Conservation (phyloP, 2,113 vertebrate genomes). For the Eptesicus fuscus region DNA sequence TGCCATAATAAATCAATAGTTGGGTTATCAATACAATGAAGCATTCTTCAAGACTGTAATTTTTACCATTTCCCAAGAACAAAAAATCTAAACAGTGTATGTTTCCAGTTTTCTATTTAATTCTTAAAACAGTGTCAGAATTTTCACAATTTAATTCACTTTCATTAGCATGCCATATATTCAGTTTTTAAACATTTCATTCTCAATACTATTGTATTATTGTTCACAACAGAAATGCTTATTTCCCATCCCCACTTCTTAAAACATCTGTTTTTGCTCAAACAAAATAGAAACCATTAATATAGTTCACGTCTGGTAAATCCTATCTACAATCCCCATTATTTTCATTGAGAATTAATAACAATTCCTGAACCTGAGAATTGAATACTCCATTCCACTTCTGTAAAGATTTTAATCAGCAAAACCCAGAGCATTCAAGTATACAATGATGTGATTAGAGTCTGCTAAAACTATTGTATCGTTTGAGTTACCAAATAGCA, state of each 20-base stretch:
- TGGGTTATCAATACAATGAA: constrained; percentile 35
- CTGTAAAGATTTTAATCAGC: constrained; percentile 70
- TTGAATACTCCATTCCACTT: constrained; percentile 58
- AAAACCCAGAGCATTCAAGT: constrained; percentile 62
- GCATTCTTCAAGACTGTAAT: background rate
- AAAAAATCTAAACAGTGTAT: constrained; percentile 4
- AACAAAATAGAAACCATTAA: constrained; percentile 65
- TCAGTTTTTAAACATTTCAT: constrained; percentile 54
- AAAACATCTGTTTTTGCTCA: constrained; percentile 66
- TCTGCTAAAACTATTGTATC: constrained; percentile 45
- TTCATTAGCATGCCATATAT: constrained; percentile 43
- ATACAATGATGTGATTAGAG: constrained; percentile 65
- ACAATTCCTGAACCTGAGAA: constrained; percentile 63
- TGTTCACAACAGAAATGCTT: constrained; percentile 65
- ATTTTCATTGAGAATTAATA: constrained; percentile 73
- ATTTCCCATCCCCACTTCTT: background rate
- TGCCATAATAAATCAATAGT: constrained; percentile 49
- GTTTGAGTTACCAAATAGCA: constrained; percentile 36
- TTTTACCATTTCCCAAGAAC: constrained; percentile 38
- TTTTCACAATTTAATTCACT: constrained; percentile 52
- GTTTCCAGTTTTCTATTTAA: constrained; percentile 46
- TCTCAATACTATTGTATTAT: constrained; percentile 46
- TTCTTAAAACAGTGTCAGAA: constrained; percentile 45
- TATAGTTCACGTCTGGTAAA: constrained; percentile 62
- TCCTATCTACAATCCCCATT: constrained; percentile 65